A percentile compares a stretch with the other conserved stretches of the same genome.
phyloP scores from a whole-genome alignment of 2,888 invertebrate genomes.

The Alviniconcha strummeri region DNA sequence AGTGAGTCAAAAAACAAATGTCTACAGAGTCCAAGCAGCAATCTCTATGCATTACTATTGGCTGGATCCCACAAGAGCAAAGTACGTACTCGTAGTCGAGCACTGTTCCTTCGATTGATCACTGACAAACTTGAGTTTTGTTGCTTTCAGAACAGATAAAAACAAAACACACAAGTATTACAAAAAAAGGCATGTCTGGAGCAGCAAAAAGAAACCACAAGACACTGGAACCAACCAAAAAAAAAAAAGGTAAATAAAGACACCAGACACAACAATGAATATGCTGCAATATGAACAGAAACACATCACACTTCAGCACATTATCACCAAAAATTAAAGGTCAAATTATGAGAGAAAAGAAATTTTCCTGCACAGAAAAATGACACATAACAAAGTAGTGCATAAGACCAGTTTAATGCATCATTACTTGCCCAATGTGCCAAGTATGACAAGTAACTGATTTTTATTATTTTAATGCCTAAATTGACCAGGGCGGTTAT shows the following conservation, averaged over 20 bases:
- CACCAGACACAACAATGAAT: too few species aligned
- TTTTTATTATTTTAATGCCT: too few species aligned
- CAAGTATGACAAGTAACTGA: too few species aligned
- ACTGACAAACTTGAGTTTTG: slow-evolving; percentile 25
- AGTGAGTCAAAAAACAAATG: not conserved
- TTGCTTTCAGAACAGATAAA: slow-evolving; percentile 23
- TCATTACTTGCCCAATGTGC: too few species aligned
- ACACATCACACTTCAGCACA: too few species aligned
- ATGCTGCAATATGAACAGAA: too few species aligned
- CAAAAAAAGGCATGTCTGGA: not conserved
- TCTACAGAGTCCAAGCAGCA: not conserved
- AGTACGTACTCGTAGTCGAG: slow-evolving; percentile 30
- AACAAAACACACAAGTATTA: not conserved
- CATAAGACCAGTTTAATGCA: too few species aligned
- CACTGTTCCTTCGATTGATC: slow-evolving; percentile 25
- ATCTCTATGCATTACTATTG: not conserved
- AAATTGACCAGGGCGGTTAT: too few species aligned
- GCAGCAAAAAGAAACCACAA: not conserved
- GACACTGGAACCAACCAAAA: not conserved
- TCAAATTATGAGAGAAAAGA: too few species aligned
- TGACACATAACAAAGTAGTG: too few species aligned
- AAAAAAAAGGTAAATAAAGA: not conserved
- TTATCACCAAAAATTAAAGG: too few species aligned
- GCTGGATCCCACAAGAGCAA: slow-evolving; percentile 8
- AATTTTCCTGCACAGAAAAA: too few species aligned